Base-by-base conservation (phyloP, 2,888 invertebrate species). In the Drosophila peninsularis region DNA sequence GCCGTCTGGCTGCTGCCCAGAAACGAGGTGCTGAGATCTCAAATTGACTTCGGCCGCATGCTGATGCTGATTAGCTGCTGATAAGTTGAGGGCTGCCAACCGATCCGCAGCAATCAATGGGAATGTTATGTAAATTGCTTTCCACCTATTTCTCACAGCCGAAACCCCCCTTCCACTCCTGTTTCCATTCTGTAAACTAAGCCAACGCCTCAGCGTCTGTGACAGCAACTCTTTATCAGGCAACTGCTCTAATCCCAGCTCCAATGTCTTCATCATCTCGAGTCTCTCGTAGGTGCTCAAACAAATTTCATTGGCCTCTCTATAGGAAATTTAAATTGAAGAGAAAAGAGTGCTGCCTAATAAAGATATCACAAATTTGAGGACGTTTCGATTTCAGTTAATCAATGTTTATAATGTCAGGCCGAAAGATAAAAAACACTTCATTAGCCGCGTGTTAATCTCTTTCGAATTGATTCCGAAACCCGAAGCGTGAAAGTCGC, bases 11-110 rank as follows among this genome's bases (percentile, higher is more conserved):
- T 75, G 78, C 78, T 82, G 58, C 64, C 86, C 71, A 34, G 74
- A 77, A 70, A 86, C 75, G 75, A 83, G 86, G 86, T 86, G 86
- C 86, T 86, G 87, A 88, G 86, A 78, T 84, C 72, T 68, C 62
- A 83, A 86, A 86, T 83, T 78, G 83, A 73, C 75, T 72, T 47
- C 67, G 78, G 71, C 79, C 75, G 61, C 77, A 81, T 73, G 83
- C 78, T 76, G 83, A 76, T 74, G 78, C 87, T 88, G 85, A 85
- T 85, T 85, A 85, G 88, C 88, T 74, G 88, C 85, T 88, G 88
- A 85, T 82, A 79, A 75, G 75, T 80, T 75, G 37, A 36, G 50
- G 64, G 82, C 87, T 68, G 68, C 77, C 73, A 80, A 66, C 44
- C 64, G 67, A 45, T 57, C 56, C 56, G 6, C 61, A 52, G 63